A percentile compares a stretch with the other conserved stretches of the same genome.
These are phyloP conservation scores for Calameuta idolon DNA, from an alignment of 2,888 invertebrate species.

Conservation along the genomic window DNA sequence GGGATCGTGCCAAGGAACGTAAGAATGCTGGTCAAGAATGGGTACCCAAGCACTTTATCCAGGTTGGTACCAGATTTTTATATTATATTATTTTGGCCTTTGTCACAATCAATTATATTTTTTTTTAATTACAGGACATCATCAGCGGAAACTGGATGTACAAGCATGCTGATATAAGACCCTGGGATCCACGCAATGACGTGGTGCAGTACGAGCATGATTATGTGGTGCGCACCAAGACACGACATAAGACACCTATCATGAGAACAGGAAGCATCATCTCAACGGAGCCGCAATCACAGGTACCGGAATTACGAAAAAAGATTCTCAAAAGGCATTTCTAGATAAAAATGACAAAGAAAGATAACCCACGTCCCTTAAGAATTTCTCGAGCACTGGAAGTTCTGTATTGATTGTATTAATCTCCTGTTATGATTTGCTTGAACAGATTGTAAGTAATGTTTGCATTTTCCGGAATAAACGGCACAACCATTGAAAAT, in stretches of 20 bases:
- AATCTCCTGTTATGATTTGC: background rate
- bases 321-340: background rate
- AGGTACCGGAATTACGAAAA: slow-evolving; percentile 45
- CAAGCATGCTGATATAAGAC: slow-evolving; percentile 82
- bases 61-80: slow-evolving; percentile 56
- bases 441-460: background rate
- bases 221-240: slow-evolving; percentile 83
- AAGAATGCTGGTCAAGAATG: slow-evolving; percentile 76
- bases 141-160: slow-evolving; percentile 78
- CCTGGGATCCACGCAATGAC: slow-evolving; percentile 91
- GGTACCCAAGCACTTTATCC: slow-evolving; percentile 81
- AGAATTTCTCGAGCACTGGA: background rate
- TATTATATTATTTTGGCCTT: background rate
- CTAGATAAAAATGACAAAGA: background rate
- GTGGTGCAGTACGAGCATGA: slow-evolving; percentile 87
- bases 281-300: slow-evolving; percentile 72
- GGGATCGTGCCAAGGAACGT: slow-evolving; percentile 79
- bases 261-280: slow-evolving; percentile 79
- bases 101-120: background rate
- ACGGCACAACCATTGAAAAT: background rate
- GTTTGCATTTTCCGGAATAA: background rate
- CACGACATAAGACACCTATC: slow-evolving; percentile 80
- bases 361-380: background rate
- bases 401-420: background rate
- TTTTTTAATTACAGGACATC: slow-evolving; percentile 56